A percentile compares a stretch with the other conserved stretches of the same genome.
These are phyloP conservation scores for Pristionchus mayeri DNA, from an alignment of 2,888 invertebrate species.

Conservation along the genomic window DNA sequence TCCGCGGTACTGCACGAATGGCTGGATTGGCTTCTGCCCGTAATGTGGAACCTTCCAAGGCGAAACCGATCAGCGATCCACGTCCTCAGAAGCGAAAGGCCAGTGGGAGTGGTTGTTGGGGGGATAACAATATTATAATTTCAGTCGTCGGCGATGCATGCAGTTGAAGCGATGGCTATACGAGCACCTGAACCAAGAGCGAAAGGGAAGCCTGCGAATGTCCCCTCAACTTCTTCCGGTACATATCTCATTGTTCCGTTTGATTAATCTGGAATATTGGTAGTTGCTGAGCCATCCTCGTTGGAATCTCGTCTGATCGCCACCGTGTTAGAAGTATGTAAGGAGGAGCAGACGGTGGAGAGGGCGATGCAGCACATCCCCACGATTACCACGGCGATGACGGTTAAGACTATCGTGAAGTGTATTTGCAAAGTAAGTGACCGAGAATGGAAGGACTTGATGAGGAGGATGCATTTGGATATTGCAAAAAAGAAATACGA, in stretches of 20 bases:
- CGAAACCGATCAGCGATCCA: background rate
- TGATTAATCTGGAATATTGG: too few relatives aligned
- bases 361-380: conserved; percentile 4
- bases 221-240: background rate
- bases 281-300: background rate
- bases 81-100: conserved; percentile 6
- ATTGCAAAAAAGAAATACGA: too few relatives aligned
- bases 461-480: background rate
- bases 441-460: background rate
- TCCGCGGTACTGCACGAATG: background rate
- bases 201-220: background rate
- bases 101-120: too few relatives aligned
- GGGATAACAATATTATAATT: too few relatives aligned
- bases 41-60: background rate
- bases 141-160: too few relatives aligned
- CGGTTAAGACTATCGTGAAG: background rate
- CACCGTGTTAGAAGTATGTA: background rate
- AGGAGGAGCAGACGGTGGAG: background rate
- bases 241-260: background rate
- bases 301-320: background rate
- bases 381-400: background rate
- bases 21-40: background rate
- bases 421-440: background rate
- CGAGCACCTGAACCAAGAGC: background rate
- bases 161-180: background rate